A percentile compares a stretch with the other conserved stretches of the same genome.
phyloP scores from a whole-genome alignment of 1,140 invertebrate species.

The Cecropterus lyciades region DNA sequence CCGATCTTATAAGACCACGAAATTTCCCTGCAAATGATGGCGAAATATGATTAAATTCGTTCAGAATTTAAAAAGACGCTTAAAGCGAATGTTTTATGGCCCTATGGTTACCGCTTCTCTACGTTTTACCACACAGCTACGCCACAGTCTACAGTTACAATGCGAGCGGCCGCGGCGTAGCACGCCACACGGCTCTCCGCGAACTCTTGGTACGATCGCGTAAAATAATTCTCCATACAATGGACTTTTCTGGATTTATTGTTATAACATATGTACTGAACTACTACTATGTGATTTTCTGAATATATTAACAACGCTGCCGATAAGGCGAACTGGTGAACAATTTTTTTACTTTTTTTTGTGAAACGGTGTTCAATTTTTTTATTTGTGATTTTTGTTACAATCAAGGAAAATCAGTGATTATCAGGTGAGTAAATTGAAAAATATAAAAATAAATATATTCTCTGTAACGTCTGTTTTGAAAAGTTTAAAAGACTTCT shows the following conservation, averaged over 20 bases:
- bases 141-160: conserved; percentile 51
- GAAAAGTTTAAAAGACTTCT: too few species aligned
- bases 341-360: too few species aligned
- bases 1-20: too few species aligned
- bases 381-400: conserved; percentile 15
- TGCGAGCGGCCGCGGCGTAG: conserved; percentile 52
- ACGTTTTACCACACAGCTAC: background rate
- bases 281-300: conserved; percentile 8
- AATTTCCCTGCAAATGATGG: too few species aligned
- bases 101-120: background rate
- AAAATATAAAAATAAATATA: too few species aligned
- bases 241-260: conserved; percentile 37
- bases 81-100: too few species aligned
- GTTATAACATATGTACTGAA: conserved; percentile 4
- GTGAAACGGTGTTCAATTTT: background rate
- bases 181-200: conserved; percentile 47
- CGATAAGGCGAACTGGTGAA: too few species aligned
- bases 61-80: too few species aligned
- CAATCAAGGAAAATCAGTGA: background rate
- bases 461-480: too few species aligned
- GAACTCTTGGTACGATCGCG: conserved; percentile 41
- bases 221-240: conserved; percentile 43
- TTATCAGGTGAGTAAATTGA: conserved; percentile 9
- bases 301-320: conserved; percentile 7
- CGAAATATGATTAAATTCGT: too few species aligned